phyloP scores from a whole-genome alignment of 2,113 vertebrate species.

The Oreochromis niloticus region DNA sequence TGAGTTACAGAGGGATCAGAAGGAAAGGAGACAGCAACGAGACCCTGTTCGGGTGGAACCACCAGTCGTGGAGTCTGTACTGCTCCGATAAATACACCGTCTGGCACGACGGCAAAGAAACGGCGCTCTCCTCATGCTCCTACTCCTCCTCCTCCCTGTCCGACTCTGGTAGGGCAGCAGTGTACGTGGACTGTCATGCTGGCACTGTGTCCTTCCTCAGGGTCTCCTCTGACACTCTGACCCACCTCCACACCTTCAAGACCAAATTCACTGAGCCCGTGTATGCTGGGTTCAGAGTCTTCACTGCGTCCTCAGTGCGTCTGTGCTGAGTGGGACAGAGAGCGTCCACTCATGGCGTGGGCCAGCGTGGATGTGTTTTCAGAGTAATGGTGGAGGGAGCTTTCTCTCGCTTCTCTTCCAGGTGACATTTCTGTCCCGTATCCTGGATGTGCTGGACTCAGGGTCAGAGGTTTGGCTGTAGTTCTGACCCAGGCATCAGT shows the following conservation, averaged over 20 bases:
- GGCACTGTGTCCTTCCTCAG: neutral
- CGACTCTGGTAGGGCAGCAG: neutral
- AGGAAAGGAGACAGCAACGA: neutral
- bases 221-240: neutral
- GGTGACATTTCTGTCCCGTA: neutral
- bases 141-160: neutral
- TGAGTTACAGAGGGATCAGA: neutral
- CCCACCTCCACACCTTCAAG: neutral
- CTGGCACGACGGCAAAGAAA: neutral
- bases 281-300: neutral
- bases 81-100: neutral
- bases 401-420: neutral
- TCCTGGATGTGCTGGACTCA: neutral
- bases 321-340: neutral
- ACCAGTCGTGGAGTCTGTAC: neutral
- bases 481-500: neutral
- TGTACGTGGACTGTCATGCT: neutral
- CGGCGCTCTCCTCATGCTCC: neutral
- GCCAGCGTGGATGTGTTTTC: neutral
- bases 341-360: neutral
- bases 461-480: neutral
- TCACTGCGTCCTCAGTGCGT: neutral
- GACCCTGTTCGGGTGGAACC: neutral
- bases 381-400: neutral
- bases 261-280: neutral